Percentiles rank a stretch among this genome's conserved stretches.
Evolutionary conservation across 2,113 vertebrate species (phyloP).

Genomic region (Pyrgilauda ruficollis): DNA sequence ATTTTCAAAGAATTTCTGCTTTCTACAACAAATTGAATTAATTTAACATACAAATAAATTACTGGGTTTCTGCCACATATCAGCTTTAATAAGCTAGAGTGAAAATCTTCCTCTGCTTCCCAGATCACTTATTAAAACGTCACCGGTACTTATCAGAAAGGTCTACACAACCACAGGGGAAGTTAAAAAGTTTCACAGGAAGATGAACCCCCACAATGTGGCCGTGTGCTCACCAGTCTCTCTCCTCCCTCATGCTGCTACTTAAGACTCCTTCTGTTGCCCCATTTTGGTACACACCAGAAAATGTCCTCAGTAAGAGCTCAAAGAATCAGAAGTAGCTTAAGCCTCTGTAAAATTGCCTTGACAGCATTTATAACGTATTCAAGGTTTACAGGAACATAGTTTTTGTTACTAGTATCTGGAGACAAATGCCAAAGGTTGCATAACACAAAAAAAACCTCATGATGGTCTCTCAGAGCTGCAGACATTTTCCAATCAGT

Average conservation of each 20-base stretch:
- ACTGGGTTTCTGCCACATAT: neutral
- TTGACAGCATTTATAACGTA: neutral
- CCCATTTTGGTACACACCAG: neutral
- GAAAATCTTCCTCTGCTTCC: neutral
- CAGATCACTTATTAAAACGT: neutral
- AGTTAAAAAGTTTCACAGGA: neutral
- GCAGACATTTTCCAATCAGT: neutral
- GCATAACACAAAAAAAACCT: neutral
- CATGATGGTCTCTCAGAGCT: neutral
- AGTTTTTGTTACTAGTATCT: neutral
- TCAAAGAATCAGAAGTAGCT: neutral
- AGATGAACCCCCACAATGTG: neutral
- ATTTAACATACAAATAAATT: neutral
- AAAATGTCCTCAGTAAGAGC: neutral
- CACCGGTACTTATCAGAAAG: neutral
- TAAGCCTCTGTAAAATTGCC: neutral
- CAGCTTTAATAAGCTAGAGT: neutral
- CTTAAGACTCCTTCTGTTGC: neutral
- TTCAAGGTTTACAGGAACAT: neutral
- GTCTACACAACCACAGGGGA: neutral
- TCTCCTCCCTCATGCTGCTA: neutral
- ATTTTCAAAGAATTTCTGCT: neutral
- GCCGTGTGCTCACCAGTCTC: neutral
- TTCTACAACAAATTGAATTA: neutral
- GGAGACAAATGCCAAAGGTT: neutral